Evolutionary conservation across 2,113 vertebrate species (phyloP).

Genomic region (Microtus richardsoni): DNA sequence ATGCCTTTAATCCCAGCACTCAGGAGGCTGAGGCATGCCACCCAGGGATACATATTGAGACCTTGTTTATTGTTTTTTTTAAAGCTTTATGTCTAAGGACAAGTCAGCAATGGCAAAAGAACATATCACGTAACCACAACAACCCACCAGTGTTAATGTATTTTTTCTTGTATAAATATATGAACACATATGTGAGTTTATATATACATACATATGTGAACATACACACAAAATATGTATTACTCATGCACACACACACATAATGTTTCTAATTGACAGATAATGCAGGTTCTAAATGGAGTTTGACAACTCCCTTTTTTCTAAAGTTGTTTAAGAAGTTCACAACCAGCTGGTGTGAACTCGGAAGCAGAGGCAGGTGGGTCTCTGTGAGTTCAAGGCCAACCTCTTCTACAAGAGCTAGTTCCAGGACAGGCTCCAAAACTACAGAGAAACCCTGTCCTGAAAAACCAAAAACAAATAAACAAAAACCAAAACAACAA

Average conservation of each 20-base stretch:
- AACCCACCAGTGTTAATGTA: neutral
- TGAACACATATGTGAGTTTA: neutral
- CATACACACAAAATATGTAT: neutral
- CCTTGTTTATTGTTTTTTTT: too few species aligned
- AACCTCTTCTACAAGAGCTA: too few species aligned
- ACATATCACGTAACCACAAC: neutral
- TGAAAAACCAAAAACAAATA: too few species aligned
- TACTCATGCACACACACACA: neutral
- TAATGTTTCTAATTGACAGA: constrained; percentile 12
- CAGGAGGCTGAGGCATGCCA: neutral
- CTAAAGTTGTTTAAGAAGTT: neutral
- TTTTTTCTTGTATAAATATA: constrained; percentile 16
- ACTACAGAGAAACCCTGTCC: too few species aligned
- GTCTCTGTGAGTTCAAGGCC: too few species aligned
- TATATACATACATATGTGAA: neutral
- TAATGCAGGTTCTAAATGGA: neutral
- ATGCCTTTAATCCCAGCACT: neutral
- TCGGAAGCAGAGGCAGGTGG: too few species aligned
- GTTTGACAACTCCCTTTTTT: neutral
- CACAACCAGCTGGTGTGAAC: neutral
- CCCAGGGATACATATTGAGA: neutral
- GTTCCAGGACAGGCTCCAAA: too few species aligned
- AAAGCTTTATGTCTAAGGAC: neutral
- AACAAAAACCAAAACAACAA: too few species aligned
- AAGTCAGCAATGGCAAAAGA: constrained; percentile 13